These are phyloP conservation scores for Thalpophila matura DNA, from an alignment of 2,888 invertebrate genomes.

Conservation along the genomic window DNA sequence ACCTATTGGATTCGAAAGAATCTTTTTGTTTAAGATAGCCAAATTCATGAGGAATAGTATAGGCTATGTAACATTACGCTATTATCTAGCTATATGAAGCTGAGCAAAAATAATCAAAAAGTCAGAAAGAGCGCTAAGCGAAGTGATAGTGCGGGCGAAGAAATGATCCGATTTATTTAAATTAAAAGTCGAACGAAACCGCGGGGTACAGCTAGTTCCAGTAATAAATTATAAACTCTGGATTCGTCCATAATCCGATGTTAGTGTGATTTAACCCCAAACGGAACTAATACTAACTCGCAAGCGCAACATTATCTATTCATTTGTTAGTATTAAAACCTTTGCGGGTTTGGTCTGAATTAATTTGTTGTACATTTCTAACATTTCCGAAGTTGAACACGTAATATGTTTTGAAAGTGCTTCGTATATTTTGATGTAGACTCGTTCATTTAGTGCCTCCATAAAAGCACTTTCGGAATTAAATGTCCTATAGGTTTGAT, in stretches of 20 bases:
- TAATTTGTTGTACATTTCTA: slow-evolving; percentile 24
- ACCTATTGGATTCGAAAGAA: too few relatives aligned
- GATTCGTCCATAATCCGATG: slow-evolving; percentile 15
- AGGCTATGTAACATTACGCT: too few relatives aligned
- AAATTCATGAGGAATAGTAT: too few relatives aligned
- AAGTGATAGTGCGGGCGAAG: too few relatives aligned
- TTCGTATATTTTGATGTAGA: slow-evolving; percentile 7
- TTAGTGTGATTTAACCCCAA: slow-evolving; percentile 35
- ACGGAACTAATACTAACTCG: background rate
- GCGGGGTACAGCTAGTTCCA: too few relatives aligned
- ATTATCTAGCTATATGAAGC: too few relatives aligned
- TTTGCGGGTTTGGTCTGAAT: slow-evolving; percentile 24
- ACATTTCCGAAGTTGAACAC: slow-evolving; percentile 4
- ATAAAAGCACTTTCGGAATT: background rate
- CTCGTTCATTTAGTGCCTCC: background rate
- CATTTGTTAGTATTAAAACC: slow-evolving; percentile 41
- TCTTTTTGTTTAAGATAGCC: too few relatives aligned
- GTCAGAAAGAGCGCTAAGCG: too few relatives aligned
- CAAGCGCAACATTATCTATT: slow-evolving; percentile 29
- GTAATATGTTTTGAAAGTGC: slow-evolving; percentile 12
- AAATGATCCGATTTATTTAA: too few relatives aligned
- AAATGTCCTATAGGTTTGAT: too few relatives aligned
- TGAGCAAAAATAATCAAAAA: too few relatives aligned
- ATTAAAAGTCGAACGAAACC: too few relatives aligned
- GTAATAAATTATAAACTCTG: slow-evolving; percentile 6